Percentiles rank a stretch among this genome's conserved stretches.
phyloP scores from a whole-genome alignment of 2,113 vertebrate genomes.

The Rhea americana region DNA sequence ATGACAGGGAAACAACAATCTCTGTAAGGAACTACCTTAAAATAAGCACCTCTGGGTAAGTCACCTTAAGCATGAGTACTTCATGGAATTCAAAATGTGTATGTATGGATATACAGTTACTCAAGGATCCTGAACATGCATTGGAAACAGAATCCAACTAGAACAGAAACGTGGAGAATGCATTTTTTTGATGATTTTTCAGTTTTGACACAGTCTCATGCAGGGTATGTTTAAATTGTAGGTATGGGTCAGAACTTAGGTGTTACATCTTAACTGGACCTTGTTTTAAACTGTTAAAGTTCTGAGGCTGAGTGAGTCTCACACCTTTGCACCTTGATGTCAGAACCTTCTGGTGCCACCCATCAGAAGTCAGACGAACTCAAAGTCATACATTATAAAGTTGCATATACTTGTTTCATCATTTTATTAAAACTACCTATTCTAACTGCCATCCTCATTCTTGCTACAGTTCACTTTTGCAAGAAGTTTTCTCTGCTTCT shows the following conservation, averaged over 20 bases:
- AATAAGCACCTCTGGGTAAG: not conserved
- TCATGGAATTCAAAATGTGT: not conserved
- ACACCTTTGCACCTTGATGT: not conserved
- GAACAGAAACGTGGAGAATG: not conserved
- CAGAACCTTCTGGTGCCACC: not conserved
- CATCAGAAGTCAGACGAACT: not conserved
- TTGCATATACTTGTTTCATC: not conserved
- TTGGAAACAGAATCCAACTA: not conserved
- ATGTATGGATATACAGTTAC: not conserved
- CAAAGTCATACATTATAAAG: not conserved
- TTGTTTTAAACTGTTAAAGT: not conserved
- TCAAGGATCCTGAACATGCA: not conserved
- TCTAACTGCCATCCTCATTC: not conserved
- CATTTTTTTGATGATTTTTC: not conserved
- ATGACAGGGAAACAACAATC: not conserved
- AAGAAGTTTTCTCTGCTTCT: not conserved
- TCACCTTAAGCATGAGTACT: fast-evolving
- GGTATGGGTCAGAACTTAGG: not conserved
- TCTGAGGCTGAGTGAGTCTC: not conserved
- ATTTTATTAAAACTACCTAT: not conserved
- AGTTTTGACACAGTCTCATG: not conserved
- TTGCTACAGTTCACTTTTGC: not conserved
- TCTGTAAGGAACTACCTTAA: not conserved
- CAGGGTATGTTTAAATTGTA: not conserved
- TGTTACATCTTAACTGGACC: not conserved